phyloP scores from a whole-genome alignment of 2,888 invertebrate genomes.

The Polylopha cassiicola region DNA sequence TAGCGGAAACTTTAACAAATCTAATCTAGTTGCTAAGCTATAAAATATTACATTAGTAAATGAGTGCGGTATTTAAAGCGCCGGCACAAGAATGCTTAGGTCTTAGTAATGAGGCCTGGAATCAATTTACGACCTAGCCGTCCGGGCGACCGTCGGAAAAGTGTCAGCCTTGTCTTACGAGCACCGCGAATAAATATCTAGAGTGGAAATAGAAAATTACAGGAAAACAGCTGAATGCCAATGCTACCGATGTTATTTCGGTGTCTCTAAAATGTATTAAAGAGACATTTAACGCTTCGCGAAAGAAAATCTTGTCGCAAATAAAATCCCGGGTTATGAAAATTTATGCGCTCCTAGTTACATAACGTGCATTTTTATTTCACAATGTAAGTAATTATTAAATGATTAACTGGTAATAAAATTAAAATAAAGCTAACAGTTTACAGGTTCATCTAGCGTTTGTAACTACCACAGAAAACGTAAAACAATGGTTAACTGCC shows the following conservation, averaged over 20 bases:
- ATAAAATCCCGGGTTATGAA: conserved; percentile 6
- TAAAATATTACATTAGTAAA: too few relatives aligned
- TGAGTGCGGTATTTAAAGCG: too few relatives aligned
- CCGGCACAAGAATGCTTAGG: too few relatives aligned
- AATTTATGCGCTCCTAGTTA: conserved; percentile 9
- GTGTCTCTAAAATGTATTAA: conserved; percentile 41
- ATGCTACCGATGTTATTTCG: conserved; percentile 61
- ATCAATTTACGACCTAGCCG: conserved; percentile 38
- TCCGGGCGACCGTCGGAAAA: conserved; percentile 41
- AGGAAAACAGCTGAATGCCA: conserved; percentile 67
- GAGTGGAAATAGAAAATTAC: conserved; percentile 63
- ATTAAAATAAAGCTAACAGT: too few relatives aligned
- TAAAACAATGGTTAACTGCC: too few relatives aligned
- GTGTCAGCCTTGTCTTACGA: conserved; percentile 56
- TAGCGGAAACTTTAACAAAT: too few relatives aligned
- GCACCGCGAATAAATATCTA: conserved; percentile 53
- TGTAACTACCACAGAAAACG: too few relatives aligned
- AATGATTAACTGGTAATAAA: not conserved
- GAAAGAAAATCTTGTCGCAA: conserved; percentile 24
- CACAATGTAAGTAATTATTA: not conserved
- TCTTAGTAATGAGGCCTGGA: conserved; percentile 29
- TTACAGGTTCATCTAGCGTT: too few relatives aligned
- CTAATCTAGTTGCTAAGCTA: too few relatives aligned
- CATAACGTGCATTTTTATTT: conserved; percentile 8
- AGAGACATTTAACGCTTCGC: conserved; percentile 29